Evolutionary conservation across 1,140 invertebrate species (phyloP).

Genomic region (Drosophila gunungcola): DNA sequence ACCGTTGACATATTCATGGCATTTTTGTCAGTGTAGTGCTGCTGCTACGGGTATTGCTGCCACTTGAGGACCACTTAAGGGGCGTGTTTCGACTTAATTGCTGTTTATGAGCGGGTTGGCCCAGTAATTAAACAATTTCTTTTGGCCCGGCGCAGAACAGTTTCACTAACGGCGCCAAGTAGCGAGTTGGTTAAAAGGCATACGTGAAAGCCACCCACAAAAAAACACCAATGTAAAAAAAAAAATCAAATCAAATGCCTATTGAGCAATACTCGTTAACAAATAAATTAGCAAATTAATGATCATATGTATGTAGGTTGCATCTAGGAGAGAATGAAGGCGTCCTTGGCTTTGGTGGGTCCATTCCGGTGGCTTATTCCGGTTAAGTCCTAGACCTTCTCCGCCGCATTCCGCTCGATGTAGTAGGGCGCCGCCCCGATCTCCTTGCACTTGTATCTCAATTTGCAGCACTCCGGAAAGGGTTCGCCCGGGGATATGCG

Average conservation of each 20-base stretch:
- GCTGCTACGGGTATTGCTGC: slow-evolving; percentile 18
- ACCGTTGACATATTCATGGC: no score
- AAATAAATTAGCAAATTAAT: slow-evolving; percentile 44
- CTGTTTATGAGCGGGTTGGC: slow-evolving; percentile 77
- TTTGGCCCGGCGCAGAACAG: slow-evolving; percentile 28
- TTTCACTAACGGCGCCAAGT: slow-evolving; percentile 11
- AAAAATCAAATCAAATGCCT: slow-evolving; percentile 36
- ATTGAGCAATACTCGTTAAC: slow-evolving; percentile 40
- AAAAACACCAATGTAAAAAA: slow-evolving; percentile 15
- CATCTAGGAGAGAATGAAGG: not conserved
- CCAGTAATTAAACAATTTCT: slow-evolving; percentile 72
- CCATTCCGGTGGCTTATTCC: not conserved
- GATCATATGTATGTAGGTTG: slow-evolving; percentile 23
- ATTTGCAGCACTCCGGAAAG: slow-evolving; percentile 76
- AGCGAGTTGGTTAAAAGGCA: not conserved
- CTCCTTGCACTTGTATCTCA: slow-evolving; percentile 78
- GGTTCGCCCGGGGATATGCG: slow-evolving; percentile 65
- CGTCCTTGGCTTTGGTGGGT: slow-evolving; percentile 26
- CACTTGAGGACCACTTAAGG: slow-evolving; percentile 41
- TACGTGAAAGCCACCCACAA: slow-evolving; percentile 1
- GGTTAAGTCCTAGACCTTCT: slow-evolving; percentile 22
- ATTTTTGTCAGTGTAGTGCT: slow-evolving; percentile 1
- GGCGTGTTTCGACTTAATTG: slow-evolving; percentile 61
- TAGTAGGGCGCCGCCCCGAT: slow-evolving; percentile 63
- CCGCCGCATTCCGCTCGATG: slow-evolving; percentile 63